Base-by-base conservation (phyloP, 2,113 vertebrate genomes). In the Corynorhinus townsendii region DNA sequence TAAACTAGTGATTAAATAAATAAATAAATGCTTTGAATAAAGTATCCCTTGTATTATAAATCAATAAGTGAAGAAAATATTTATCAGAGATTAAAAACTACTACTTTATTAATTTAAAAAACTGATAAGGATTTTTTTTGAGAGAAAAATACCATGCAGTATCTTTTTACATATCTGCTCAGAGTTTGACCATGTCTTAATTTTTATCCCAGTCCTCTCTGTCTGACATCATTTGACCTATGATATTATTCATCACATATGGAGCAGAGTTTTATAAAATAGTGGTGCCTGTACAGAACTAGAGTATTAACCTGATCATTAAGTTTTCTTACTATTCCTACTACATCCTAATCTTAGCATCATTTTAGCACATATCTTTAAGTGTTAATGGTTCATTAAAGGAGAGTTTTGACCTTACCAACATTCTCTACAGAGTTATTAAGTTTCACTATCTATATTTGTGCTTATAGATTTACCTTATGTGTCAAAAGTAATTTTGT, bases 391-490 rank as follows among this genome's bases (percentile, higher is more conserved):
- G 90, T 6, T 64, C 75, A 90, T 81, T 66, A 93, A 64, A 90
- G 45, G 33, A 90, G 77, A 49, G 9, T 9, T 4, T 86, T 97
- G 17, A 76, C 35, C 80, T 90, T 54, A 93, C 15, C 86, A 93
- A 90, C 69, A 80, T 77, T 15, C 0, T 94, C 89, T 93, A 89
- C 10, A 95, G 20, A 64, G 0, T 90, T 80, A 79, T 97, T 91
- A 88, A 89, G 59, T 92, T 30, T 71, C 40, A 54, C 52, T 40
- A 73, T 75, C 8, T 75, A 88, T 72, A 1, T 95, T 96, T 72
- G 40, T 95, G 92, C 96, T 96, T 97, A 19, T 56, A 45, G 62
- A 95, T 95, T 96, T 97, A 52, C 40, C 76, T 93, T 83, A 52
- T 15, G 45, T 73, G 56, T 95, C 30, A 62, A 28, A 66, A 76